Base-by-base conservation (phyloP, 2,888 invertebrate genomes). In the Eurytoma californica region DNA sequence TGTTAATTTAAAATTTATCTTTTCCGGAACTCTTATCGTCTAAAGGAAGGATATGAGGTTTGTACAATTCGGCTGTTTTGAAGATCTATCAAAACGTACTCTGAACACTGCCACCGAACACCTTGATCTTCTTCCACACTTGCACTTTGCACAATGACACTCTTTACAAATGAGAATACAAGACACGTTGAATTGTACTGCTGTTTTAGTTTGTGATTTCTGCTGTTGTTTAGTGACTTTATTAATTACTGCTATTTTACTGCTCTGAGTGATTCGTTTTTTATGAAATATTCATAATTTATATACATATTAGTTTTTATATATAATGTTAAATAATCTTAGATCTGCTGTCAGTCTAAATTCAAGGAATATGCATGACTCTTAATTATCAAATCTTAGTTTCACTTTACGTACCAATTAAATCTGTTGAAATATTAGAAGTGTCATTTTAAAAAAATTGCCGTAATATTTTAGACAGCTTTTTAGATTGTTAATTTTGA, bases 1-100 rank as follows among this genome's bases (percentile, higher is more conserved):
- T 79, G 66, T 74, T 80, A 77, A 79, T 74, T 69, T 51, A 47
- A 63, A 79, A 80, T 83, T 81, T 83, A 79, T 85, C 86, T 85
- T 83, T 87, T 85, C 81, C 84, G 83, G 83, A 81, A 83, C 84
- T 86, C 82, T 76, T 83, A 85, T 87, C 89, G 81, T 84, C 88
- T 87, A 85, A 91, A 93, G 91, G 91, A 93, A 91, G 93, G 93
- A 92, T 92, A 92, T 90, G 92, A 93, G 93, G 93, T 93, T 93
- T 90, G 93, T 93, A 92, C 90, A 85, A 88, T 87, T 88, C 83
- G 82, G 80, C 85, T 86, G 85, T 83, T 82, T 85, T 83, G 82
- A 77, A 82, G 76, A 39, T 68, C 47, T 73, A 80, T 84, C 74
- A 79, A 76, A 73, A 57, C 66, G 20, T 63, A 75, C 20, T 73